These are phyloP conservation scores for Staurois parvus DNA, from an alignment of 2,797 vertebrate species.

Conservation along the genomic window DNA sequence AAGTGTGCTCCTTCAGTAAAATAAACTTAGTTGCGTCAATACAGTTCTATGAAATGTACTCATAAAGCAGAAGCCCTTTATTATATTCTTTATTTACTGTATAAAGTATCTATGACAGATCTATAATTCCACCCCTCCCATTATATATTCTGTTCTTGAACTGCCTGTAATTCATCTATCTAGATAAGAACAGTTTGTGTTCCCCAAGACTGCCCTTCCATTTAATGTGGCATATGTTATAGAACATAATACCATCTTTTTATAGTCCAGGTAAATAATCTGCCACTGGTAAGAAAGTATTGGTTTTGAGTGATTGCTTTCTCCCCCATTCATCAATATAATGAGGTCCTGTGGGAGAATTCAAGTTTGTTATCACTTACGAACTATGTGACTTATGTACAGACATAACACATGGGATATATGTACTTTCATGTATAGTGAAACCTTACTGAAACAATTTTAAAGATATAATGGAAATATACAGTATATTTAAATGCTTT, in stretches of 20 bases:
- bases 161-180: not conserved
- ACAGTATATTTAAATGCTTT: not conserved
- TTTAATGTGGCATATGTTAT: constrained; percentile 14
- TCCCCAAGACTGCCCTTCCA: not conserved
- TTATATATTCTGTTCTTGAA: not conserved
- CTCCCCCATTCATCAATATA: constrained; percentile 30
- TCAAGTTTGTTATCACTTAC: constrained; percentile 14
- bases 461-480: not conserved
- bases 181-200: not conserved
- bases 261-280: constrained; percentile 27
- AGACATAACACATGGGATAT: constrained; percentile 16
- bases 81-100: too few species aligned
- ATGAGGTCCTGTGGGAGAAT: constrained; percentile 42
- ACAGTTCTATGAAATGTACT: too few species aligned
- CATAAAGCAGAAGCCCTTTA: too few species aligned
- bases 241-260: not conserved
- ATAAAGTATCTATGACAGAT: too few species aligned
- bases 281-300: not conserved
- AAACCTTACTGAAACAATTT: not conserved
- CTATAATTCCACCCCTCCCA: not conserved
- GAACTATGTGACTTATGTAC: constrained; percentile 21
- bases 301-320: not conserved
- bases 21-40: too few species aligned
- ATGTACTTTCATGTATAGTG: not conserved
- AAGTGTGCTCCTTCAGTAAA: too few species aligned